Evolutionary conservation across 2,888 invertebrate species (phyloP).

Genomic region (Amblyjoppa proteus): DNA sequence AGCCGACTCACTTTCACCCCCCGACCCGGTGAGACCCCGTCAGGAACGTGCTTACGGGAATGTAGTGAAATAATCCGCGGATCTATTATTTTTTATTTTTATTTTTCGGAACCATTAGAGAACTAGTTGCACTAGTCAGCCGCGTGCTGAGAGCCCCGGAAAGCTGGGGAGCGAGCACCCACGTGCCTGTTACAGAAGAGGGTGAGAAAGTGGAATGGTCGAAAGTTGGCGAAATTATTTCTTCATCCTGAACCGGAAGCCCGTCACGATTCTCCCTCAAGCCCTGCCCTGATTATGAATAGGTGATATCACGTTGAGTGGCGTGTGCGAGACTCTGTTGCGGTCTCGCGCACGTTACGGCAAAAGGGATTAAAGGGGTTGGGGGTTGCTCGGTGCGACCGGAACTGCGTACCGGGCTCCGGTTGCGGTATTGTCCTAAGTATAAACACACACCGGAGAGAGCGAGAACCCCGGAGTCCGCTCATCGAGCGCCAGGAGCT

Average conservation of each 20-base stretch:
- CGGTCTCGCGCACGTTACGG: conserved; percentile 54
- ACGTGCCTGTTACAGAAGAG: conserved; percentile 38
- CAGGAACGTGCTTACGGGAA: conserved; percentile 2
- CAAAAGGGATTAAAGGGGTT: conserved; percentile 53
- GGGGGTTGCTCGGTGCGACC: conserved; percentile 9
- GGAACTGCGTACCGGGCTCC: conserved; percentile 35
- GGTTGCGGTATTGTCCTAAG: conserved; percentile 50
- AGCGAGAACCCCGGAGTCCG: neutral
- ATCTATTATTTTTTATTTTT: neutral
- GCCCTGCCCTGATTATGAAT: conserved; percentile 58
- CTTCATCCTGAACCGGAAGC: conserved; percentile 53
- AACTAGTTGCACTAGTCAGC: conserved; percentile 8
- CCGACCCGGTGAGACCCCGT: neutral
- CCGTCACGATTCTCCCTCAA: conserved; percentile 23
- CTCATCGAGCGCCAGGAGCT: conserved; percentile 25
- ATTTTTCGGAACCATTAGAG: conserved; percentile 16
- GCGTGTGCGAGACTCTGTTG: conserved; percentile 42
- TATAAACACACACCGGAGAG: conserved; percentile 34
- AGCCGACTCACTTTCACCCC: neutral
- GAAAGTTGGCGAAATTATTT: conserved; percentile 69
- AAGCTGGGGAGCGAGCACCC: neutral
- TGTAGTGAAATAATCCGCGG: conserved; percentile 5
- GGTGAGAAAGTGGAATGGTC: conserved; percentile 51
- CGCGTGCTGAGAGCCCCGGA: neutral
- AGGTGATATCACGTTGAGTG: conserved; percentile 58